A percentile compares a stretch with the other conserved stretches of the same genome.
Conservation (phyloP, 2,113 vertebrate species). For the Eublepharis macularius region DNA sequence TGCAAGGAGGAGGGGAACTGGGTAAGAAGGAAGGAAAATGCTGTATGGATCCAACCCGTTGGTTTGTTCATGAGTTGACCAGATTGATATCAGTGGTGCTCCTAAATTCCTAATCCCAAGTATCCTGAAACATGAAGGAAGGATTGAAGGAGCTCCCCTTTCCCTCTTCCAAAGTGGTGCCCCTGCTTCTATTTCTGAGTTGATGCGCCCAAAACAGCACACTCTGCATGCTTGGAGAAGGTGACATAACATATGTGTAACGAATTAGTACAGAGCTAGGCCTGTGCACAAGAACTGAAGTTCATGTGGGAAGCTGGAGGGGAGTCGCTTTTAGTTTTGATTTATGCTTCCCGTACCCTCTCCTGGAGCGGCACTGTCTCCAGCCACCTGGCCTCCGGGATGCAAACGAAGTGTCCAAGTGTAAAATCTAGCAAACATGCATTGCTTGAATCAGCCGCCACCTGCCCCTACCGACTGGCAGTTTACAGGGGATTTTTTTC, state of each 20-base stretch:
- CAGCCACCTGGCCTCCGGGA: slow-evolving; percentile 19
- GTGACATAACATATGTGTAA: slow-evolving; percentile 25
- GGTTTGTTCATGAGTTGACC: not conserved
- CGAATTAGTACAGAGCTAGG: slow-evolving; percentile 9
- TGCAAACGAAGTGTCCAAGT: not conserved
- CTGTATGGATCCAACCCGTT: no score
- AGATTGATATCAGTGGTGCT: not conserved
- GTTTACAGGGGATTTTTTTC: not conserved
- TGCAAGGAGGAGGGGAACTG: no score
- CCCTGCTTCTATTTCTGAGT: not conserved
- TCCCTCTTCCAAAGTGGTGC: not conserved
- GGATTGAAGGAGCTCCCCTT: no score
- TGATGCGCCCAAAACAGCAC: not conserved
- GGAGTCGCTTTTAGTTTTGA: not conserved
- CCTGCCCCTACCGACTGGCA: not conserved
- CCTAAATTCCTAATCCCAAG: not conserved
- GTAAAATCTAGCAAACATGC: not conserved
- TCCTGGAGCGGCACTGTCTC: not conserved
- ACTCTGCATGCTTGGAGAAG: not conserved
- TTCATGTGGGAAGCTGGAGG: not conserved
- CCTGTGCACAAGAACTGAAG: not conserved
- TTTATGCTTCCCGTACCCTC: slow-evolving; percentile 1
- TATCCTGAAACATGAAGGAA: not conserved
- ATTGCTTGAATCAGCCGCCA: not conserved
- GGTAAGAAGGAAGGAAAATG: no score